Evolutionary conservation across 2,888 invertebrate genomes (phyloP), one percentile per base, ranked within the genome.

Genomic region (Drosophila austrosaltans): DNA sequence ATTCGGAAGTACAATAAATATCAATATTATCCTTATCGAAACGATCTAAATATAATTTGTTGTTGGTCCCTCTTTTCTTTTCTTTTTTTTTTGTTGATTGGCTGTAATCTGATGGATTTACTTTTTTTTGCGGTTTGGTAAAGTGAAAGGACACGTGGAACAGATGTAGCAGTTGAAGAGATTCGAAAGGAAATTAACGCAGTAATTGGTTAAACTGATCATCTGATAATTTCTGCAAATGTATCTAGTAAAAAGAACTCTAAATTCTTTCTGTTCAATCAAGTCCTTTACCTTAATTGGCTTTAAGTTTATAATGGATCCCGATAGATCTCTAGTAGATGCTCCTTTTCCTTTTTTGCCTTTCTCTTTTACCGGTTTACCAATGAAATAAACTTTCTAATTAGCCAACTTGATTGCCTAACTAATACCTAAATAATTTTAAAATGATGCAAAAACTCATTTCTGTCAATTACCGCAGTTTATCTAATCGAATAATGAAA

Each of bases 1-100:
- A 48, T 48, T 22, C 48, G 48, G 48, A 48, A 48, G 48, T 48
- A 25, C 48, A 48, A 48, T 48, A 25, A 48, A 48, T 48, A 48
- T 48, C 48, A 25, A 48, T 48, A 48, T 48, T 22, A 48, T 54
- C 22, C 25, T 48, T 48, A 48, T 48, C 44, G 3, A 22, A 8
- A 3, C 22, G 8, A 48, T 48, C 44, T 48, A 2, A 48, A 22
- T 20, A 48, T 48, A 36, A 8, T 36, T 36, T 36, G 36, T 48
- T 48, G 10, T 25, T 22, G 10, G 8, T 7, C 25, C 10, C 16
- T 48, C 5, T 44, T 20, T 16, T 16, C 16, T 16, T 48, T 25
- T 22, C 10, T 48, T 22, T 22, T 48, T 48, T 22, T 22, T 25
- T 3, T 25, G 48, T 6, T 48, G 12, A 48, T 48, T 48, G 25